These are phyloP conservation scores for Drosophila parvula DNA, from an alignment of 1,140 invertebrate genomes.

Conservation along the genomic window DNA sequence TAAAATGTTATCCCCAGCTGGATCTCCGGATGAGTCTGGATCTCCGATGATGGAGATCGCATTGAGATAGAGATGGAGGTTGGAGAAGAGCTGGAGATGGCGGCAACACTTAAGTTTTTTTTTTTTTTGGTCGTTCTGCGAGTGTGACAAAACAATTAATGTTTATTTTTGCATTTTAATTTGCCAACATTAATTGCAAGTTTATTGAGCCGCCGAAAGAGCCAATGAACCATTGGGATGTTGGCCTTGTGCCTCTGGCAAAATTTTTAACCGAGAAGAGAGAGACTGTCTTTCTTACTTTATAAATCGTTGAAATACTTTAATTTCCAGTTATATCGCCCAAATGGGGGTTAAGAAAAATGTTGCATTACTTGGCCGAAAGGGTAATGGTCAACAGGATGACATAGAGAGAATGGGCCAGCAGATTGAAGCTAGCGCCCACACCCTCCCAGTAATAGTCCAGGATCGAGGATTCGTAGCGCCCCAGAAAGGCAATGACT, in stretches of 20 bases:
- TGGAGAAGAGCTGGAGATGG: background rate
- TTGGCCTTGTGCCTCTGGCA: conserved; percentile 58
- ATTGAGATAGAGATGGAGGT: conserved; percentile 6
- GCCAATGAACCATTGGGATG: conserved; percentile 66
- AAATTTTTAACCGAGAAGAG: too few species aligned
- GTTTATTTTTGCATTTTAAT: conserved; percentile 83
- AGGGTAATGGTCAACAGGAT: conserved; percentile 64
- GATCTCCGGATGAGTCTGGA: conserved; percentile 24
- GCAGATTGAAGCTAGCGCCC: conserved; percentile 50
- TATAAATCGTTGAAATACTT: too few species aligned
- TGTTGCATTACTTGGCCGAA: conserved; percentile 39
- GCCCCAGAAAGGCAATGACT: conserved; percentile 57
- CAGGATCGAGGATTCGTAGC: conserved; percentile 63
- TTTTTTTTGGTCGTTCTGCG: conserved; percentile 33
- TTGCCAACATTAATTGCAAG: conserved; percentile 82
- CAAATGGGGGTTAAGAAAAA: too few species aligned
- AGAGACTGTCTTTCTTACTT: too few species aligned
- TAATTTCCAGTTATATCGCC: too few species aligned
- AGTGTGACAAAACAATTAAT: conserved; percentile 78
- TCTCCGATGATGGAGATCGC: conserved; percentile 17
- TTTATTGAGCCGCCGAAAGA: conserved; percentile 70
- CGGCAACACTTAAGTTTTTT: conserved; percentile 60
- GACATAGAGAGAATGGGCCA: conserved; percentile 61
- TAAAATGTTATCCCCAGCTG: conserved; percentile 51
- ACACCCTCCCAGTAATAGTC: conserved; percentile 63